phyloP scores from a whole-genome alignment of 1,140 invertebrate genomes.

The Calycopis cecrops region DNA sequence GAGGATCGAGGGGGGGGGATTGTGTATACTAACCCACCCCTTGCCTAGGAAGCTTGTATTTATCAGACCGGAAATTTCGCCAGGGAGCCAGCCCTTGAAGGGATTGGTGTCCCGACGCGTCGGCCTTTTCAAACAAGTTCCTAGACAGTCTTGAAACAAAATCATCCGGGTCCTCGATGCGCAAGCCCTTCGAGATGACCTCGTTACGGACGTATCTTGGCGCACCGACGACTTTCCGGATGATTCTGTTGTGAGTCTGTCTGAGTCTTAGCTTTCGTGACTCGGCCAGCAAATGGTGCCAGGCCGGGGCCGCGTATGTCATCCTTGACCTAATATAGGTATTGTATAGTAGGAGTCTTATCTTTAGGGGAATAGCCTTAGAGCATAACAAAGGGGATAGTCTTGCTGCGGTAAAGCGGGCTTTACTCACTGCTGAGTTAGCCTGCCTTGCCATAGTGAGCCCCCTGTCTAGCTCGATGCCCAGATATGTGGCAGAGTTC shows the following conservation, averaged over 20 bases:
- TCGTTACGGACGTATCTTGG: slow-evolving; percentile 16
- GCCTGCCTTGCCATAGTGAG: not conserved
- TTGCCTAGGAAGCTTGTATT: not conserved
- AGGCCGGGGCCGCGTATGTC: slow-evolving; percentile 27
- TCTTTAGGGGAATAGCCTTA: not conserved
- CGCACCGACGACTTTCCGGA: slow-evolving; percentile 6
- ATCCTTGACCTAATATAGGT: slow-evolving; percentile 24
- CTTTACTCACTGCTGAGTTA: not conserved
- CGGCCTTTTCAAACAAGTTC: too few species aligned
- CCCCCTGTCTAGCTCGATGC: not conserved
- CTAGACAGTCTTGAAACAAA: too few species aligned
- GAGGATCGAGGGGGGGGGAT: not conserved
- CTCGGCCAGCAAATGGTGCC: slow-evolving; percentile 20
- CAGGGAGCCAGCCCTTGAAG: not conserved
- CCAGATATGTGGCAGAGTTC: not conserved
- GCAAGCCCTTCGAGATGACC: not conserved
- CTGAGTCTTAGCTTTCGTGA: not conserved
- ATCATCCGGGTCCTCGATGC: too few species aligned
- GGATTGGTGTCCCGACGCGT: not conserved
- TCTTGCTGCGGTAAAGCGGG: not conserved
- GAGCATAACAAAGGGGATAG: not conserved
- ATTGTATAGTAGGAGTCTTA: slow-evolving; percentile 25
- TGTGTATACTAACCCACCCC: too few species aligned
- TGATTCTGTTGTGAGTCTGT: slow-evolving; percentile 4
- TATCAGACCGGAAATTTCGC: not conserved